A percentile compares a stretch with the other conserved stretches of the same genome.
Conservation (phyloP, 1,140 invertebrate species). For the Drosophila sp. region DNA sequence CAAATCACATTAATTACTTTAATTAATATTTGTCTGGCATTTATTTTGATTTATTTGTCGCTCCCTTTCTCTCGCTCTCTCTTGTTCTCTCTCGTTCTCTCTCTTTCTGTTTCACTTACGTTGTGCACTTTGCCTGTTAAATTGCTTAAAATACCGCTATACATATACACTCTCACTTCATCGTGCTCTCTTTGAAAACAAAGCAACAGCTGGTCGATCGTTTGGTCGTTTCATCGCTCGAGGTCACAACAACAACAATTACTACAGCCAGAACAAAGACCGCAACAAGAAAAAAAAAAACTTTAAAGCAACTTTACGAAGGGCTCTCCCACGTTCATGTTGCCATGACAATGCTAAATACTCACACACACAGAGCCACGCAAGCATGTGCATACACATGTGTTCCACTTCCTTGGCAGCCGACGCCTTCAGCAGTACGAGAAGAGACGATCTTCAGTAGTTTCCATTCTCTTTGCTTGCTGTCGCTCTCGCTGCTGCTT, state of each 20-base stretch:
- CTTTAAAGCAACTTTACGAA: slow-evolving; percentile 58
- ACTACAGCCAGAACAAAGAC: slow-evolving; percentile 53
- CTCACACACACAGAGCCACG: slow-evolving; percentile 2
- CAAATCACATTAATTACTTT: slow-evolving; percentile 73
- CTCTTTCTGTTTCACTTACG: background rate
- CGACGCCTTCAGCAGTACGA: slow-evolving; percentile 6
- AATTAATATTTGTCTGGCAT: slow-evolving; percentile 80
- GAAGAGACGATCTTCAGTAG: slow-evolving; percentile 26
- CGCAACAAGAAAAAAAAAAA: slow-evolving; percentile 56
- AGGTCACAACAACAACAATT: slow-evolving; percentile 58
- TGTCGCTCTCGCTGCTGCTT: slow-evolving; percentile 1
- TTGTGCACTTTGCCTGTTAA: too few species aligned
- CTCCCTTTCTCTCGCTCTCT: background rate
- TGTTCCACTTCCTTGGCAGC: slow-evolving; percentile 69
- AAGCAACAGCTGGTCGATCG: slow-evolving; percentile 74
- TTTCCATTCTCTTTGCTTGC: slow-evolving; percentile 21
- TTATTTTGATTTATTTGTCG: slow-evolving; percentile 77
- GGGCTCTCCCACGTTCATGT: slow-evolving; percentile 76
- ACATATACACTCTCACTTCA: slow-evolving; percentile 2
- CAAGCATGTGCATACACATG: slow-evolving; percentile 15
- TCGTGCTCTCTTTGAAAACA: slow-evolving; percentile 47
- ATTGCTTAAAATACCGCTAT: slow-evolving; percentile 5
- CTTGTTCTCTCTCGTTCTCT: too few species aligned
- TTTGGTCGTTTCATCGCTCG: slow-evolving; percentile 64
- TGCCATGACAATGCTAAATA: slow-evolving; percentile 54